Base-by-base conservation (phyloP, 2,113 vertebrate species). In the Columbina picui region DNA sequence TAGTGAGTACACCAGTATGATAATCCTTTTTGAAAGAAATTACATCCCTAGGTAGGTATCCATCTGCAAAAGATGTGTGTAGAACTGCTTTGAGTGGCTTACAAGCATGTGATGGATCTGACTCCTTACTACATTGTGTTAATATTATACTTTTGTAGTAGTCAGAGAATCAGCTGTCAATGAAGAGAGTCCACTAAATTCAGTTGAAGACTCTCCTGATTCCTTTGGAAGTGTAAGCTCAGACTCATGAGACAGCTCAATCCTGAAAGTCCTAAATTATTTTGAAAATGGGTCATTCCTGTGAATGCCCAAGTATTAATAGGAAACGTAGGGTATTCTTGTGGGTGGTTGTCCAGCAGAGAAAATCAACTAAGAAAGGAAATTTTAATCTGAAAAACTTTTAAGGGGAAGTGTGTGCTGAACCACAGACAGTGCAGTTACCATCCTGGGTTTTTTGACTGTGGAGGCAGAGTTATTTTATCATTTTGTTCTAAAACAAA, bases 191-290 rank as follows among this genome's bases (percentile, higher is more conserved):
- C 68, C 5, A 36, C 7, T 19, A 38, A 26, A 68, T 10, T 38
- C 14, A 30, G 1, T 8, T 52, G 26, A 17, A 36, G 30, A 4
- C 5, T 10, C 2, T 81, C 6, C 4, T 6, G 21, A 4, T 61
- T 79, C 27, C 14, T 61, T 56, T 64, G 38, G n/a, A 18, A 19
- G 7, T 3, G 11, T 47, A 75, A 69, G 11, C 6, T 29, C 52
- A 32, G 34, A 39, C 29, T 59, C 75, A 30, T 52, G 34, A 78
- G 87, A 68, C 18, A 23, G 17, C 45, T 90, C 23, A 56, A 19
- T 38, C 5, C 14, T 65, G 29, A 16, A 53, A 64, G 34, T 49
- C n/a, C 13, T 5, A 20, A 19, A 26, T 34, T 65, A 14, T 13
- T 60, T 14, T 41, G n/a, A 71, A 63, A 68, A 59, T 49, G 47